Base-by-base conservation (phyloP, 2,113 vertebrate species). In the Bufo gargarizans region DNA sequence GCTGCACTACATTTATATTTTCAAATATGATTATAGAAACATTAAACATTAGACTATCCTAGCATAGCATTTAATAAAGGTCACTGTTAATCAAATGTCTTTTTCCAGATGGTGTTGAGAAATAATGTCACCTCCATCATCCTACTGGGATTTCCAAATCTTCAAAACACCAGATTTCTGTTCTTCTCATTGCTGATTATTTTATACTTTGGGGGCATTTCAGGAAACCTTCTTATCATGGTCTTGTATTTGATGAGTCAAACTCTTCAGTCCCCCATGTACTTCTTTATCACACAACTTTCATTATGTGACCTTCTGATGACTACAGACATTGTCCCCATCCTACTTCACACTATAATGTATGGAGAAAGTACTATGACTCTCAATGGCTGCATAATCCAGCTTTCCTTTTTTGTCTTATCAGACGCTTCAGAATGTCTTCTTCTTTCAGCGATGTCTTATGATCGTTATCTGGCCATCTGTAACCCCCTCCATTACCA, bases 321-420 rank as follows among this genome's bases (percentile, higher is more conserved):
- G 6, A 86, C 58, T 14, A 86, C 85, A 43, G 49, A 65, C 43
- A 86, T 78, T n/a, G n/a, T n/a, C n/a, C n/a, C n/a, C n/a, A n/a
- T n/a, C n/a, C n/a, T n/a, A n/a, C n/a, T n/a, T n/a, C 17, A 67
- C 67, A 55, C 78, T 17, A n/a, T 78, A 4, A 56, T 86, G 4
- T 19, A 43, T 22, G 61, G 55, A 55, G 76, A 76, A 55, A 19
- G 76, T 50, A 79, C 76, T 17, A 65, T 86, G 49, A 67, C 76
- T 78, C 20, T 92, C 55, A 86, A 5, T 43, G 89, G 90, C 20
- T 92, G 90, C 20, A 84, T 86, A 22, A 72, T 80, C 17, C 91
- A 91, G 4, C 88, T 91, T 55, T 91, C 84, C 45, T 58, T 79
- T 11, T 83, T 63, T 55, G 69, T 12, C 17, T 7, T 20, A 33